Base-by-base conservation (phyloP, 2,888 invertebrate species). In the Andricus curvator region DNA sequence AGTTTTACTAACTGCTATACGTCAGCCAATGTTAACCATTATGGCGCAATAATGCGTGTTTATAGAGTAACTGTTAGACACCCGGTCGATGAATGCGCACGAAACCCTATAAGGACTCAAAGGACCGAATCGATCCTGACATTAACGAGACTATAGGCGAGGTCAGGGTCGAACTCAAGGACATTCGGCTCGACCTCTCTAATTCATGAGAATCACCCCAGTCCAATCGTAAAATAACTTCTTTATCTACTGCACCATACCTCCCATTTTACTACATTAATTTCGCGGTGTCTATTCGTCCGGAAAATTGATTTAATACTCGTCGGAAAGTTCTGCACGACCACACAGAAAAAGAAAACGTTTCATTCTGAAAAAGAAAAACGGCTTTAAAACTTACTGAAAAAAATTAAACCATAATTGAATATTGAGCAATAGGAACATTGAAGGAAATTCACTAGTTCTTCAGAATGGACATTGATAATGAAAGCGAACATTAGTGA, bases 101-200 rank as follows among this genome's bases (percentile, higher is more conserved):
- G 56, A 60, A 60, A 22, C n/a, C 56, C 56, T 60, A 60, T 60
- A 11, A 66, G 44, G 67, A 65, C 81, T 78, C 67, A 77, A 82
- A 80, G 79, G 79, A 78, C 77, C 78, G 44, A 82, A 80, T 80
- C 76, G 80, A 80, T 80, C 66, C 65, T 80, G 41, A 4, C 29
- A 77, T 82, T 83, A 83, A 82, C 80, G 81, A 83, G 77, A 66
- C 82, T 76, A 78, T 83, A 84, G 86, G 84, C 85, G 84, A 85
- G 84, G 88, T 88, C 87, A 88, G 84, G 86, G 88, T 87, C 86
- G 86, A 86, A 84, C 82, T 83, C 83, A 80, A 83, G 82, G 82
- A 82, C 77, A 80, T 81, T 80, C 76, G 78, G 81, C 83, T 81
- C 76, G 80, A 83, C 83, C 85, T 83, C 81, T 22, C 11, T 60